These are phyloP conservation scores for Octopus sinensis DNA, from an alignment of 1,140 invertebrate species.

Conservation along the genomic window DNA sequence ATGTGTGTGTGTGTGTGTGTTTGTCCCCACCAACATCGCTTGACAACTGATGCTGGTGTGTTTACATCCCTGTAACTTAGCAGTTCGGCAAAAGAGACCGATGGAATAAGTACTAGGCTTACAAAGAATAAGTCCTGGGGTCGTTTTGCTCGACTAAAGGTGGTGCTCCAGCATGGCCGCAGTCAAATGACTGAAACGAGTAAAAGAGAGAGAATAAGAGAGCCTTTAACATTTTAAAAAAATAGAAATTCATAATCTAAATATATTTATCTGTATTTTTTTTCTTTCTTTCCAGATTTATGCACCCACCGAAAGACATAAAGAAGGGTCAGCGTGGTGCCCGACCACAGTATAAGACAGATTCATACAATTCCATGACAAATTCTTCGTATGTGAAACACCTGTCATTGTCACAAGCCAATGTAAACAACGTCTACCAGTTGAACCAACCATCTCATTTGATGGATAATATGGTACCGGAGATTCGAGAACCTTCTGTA, in stretches of 20 bases:
- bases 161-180: no score
- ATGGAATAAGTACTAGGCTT: no score
- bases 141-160: no score
- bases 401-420: not conserved
- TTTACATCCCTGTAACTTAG: no score
- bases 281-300: conserved; percentile 35
- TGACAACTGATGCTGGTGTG: no score
- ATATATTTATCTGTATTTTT: not conserved
- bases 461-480: not conserved
- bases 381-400: not conserved
- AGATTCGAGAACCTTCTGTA: not conserved
- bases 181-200: no score
- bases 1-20: no score
- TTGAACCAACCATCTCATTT: not conserved
- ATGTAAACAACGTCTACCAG: not conserved
- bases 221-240: not conserved
- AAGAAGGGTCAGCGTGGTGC: conserved; percentile 51
- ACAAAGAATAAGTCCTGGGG: no score
- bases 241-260: not conserved
- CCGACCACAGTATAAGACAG: conserved; percentile 38
- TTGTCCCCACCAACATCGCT: no score
- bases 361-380: conserved; percentile 10
- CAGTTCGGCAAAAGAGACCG: no score
- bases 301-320: conserved; percentile 46
- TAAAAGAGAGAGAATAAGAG: no score